Evolutionary conservation across 2,113 vertebrate species (phyloP), one percentile per base, ranked within the genome.

Genomic region (Delphinapterus leucas): DNA sequence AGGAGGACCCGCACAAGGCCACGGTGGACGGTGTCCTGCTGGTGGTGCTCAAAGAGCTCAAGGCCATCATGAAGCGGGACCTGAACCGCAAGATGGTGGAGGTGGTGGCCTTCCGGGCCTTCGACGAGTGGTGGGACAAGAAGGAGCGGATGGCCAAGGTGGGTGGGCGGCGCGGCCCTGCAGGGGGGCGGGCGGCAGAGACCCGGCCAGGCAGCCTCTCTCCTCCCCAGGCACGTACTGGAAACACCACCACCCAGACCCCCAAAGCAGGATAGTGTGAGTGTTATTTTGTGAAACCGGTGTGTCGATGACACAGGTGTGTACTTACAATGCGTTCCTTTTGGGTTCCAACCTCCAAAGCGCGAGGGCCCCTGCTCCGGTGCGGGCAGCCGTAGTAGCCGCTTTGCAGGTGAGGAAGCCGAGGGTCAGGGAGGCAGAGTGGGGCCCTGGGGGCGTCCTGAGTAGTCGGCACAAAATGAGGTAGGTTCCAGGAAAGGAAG

Each of bases 51-150:
- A 99, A 99, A 95, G 99, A 99, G n/a, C 99, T 99, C 15, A 99
- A 99, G 98, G 99, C 99, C 97, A 99, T 99, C 98, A 99, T 99
- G 99, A 99, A 99, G 98, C 99, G 99, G 76, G 99, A 99, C 98
- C 99, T 99, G 93, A 99, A 99, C 98, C 99, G 99, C 80, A 99
- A 99, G 98, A 99, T 99, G 99, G 99, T 99, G 63, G 99, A 99
- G 98, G 99, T 99, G 98, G 99, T 99, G 90, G 99, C 99, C 0
- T 99, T 99, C 90, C 99, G 99, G 97, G 99, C 99, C 3, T 99
- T 99, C 0, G 99, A 99, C 8, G 99, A 99, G 74, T 99, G 99
- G 99, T 99, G 99, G 99, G 99, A 99, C 86, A 99, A 99, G 98
- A 99, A 99, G 97, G 99, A 99, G 10, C 99, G 99, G 49, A 99